Evolutionary conservation across 2,888 invertebrate genomes (phyloP), one percentile per base, ranked within the genome.

Genomic region (Alviniconcha strummeri): DNA sequence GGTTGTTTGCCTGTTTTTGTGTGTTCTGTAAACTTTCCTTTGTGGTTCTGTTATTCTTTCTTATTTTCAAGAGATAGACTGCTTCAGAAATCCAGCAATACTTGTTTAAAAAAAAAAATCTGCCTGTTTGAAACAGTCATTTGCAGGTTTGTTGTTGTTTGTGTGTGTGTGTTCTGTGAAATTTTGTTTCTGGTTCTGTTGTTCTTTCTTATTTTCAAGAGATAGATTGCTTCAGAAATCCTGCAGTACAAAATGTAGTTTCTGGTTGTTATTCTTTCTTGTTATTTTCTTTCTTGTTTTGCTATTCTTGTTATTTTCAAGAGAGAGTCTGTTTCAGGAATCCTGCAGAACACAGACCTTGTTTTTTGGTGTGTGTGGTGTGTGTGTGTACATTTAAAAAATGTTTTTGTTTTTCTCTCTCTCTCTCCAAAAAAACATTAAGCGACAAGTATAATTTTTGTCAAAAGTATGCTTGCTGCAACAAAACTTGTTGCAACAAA

Each of bases 121-220:
- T 36, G 17, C 57, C 17, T 6, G 55, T 52, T 13, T 54, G 36
- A 36, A 36, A 55, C 60, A n/a, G 55, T 4, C 52, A 72, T 80
- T n/a, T 67, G 67, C 19, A 36, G 64, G 64, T 80, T 4, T 80
- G 67, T 64, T 19, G 64, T 19, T 80, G 67, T 80, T 19, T 69
- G 7, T 55, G 71, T 69, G 7, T 55, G 71, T 54, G 54, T 15
- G n/a, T 55, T 64, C 9, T 9, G 15, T 15, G 76, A 36, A 72
- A 52, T 19, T 72, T n/a, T 19, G 17, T 15, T 72, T 17, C 19
- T 17, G 8, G 17, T 71, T 13, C 17, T 72, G 19, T 72, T 72
- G 5, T 72, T 72, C n/a, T 72, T 72, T 72, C 19, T 67, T 67
- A 67, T 13, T 15, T 64, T 64, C 15, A 64, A 64, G 15, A 67